These are phyloP conservation scores for Tetranychus truncatus DNA, from an alignment of 2,888 invertebrate genomes.

Conservation along the genomic window DNA sequence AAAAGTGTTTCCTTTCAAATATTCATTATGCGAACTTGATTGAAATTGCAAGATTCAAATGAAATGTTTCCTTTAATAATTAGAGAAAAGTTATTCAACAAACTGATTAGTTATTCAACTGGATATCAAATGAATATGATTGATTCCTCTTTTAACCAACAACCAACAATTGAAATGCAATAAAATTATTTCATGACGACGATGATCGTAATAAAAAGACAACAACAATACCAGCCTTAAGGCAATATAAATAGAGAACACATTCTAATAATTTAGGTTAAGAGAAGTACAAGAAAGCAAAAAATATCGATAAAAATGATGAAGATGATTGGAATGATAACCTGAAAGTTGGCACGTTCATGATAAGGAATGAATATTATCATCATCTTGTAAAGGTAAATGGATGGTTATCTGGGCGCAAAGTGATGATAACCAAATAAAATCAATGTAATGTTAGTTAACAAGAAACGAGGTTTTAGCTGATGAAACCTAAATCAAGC, in stretches of 20 bases:
- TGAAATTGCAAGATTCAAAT: too few species aligned
- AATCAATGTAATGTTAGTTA: constrained; percentile 1
- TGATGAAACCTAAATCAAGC: neutral
- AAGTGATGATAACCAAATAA: neutral
- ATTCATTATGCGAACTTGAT: too few species aligned
- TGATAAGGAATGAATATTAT: neutral
- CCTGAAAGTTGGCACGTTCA: neutral
- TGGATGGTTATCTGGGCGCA: neutral
- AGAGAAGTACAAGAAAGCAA: neutral
- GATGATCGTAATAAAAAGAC: neutral
- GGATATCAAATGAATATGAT: too few species aligned
- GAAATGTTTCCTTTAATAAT: too few species aligned
- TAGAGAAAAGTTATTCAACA: too few species aligned
- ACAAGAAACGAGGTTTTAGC: neutral
- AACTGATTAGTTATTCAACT: too few species aligned
- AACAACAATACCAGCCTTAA: neutral
- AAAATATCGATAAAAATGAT: neutral
- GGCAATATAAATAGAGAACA: neutral
- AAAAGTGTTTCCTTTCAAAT: too few species aligned
- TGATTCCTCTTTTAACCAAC: too few species aligned
- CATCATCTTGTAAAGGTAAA: neutral
- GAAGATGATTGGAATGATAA: neutral
- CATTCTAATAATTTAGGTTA: neutral
- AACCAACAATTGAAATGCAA: neutral
- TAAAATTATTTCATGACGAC: neutral